A percentile compares a stretch with the other conserved stretches of the same genome.
phyloP scores from a whole-genome alignment of 2,113 vertebrate genomes.

The Plestiodon gilberti region DNA sequence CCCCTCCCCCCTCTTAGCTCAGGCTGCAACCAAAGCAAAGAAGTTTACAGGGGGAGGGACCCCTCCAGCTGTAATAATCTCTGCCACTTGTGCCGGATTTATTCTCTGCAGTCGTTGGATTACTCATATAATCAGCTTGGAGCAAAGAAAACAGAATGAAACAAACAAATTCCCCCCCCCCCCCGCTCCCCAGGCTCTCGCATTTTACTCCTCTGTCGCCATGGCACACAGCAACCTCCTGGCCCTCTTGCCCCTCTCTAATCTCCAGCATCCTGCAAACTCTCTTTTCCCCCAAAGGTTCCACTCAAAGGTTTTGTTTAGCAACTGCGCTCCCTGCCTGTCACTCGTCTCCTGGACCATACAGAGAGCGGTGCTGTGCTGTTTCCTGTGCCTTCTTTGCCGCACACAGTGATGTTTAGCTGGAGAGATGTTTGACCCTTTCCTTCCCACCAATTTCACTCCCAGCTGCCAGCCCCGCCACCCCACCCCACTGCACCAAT shows the following conservation, averaged over 20 bases:
- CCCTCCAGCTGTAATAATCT: slow-evolving; percentile 34
- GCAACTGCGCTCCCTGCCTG: background rate
- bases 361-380: background rate
- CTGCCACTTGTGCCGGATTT: slow-evolving; percentile 25
- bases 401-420: no score
- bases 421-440: background rate
- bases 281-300: background rate
- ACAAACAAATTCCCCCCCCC: background rate
- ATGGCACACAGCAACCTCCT: rapidly evolving
- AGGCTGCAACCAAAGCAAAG: slow-evolving; percentile 12
- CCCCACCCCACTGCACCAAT: background rate
- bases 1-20: background rate
- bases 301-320: background rate
- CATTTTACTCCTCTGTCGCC: background rate
- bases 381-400: background rate
- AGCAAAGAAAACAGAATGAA: slow-evolving; percentile 45
- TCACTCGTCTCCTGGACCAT: background rate
- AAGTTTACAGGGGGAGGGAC: background rate
- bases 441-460: background rate
- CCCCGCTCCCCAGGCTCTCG: background rate
- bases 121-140: slow-evolving; percentile 42
- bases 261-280: background rate
- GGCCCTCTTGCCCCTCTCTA: background rate
- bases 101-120: slow-evolving; percentile 30
- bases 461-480: no score